Base-by-base conservation (phyloP, 2,797 vertebrate genomes). In the Clarias laeviceps region DNA sequence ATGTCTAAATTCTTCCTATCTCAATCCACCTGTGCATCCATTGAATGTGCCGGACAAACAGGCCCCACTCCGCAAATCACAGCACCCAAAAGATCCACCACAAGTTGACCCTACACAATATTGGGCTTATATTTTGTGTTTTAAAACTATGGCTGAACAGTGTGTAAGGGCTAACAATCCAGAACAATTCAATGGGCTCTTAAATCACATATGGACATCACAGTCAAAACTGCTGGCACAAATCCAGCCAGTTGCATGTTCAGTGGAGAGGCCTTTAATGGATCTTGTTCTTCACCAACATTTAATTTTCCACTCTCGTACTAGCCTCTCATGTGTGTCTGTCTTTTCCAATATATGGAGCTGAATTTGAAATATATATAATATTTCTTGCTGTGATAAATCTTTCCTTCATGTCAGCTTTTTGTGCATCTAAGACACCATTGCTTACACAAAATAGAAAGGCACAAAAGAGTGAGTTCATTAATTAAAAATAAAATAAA, bases 171-270 rank as follows among this genome's bases (percentile, higher is more conserved):
- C 34, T 74, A 85, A 85, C 56, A 69, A 74, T 37, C 11, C 24
- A 73, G 11, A 32, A 73, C 18, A 69, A 80, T 73, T 45, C 65
- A 59, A 70, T 24, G 22, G 34, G 56, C 4, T 45, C 57, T 82
- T 85, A 74, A 45, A 82, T 81, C 27, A 22, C 27, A 73, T 66
- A 27, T 29, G 22, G 59, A 74, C 84, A 70, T 73, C 68, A 62
- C 78, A 57, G 29, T 15, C 59, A 85, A 81, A 73, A 45, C 68
- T 12, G 84, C 78, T 80, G 70, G 61, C 40, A 70, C 9, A 69
- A 59, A 62, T 59, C 45, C 59, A 82, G 32, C 69, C 61, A 79
- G 40, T 66, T 50, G 45, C n/a, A 32, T 79, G 69, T 81, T 85
- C 57, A 65, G 22, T 15, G 9, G 59, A 73, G 40, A 37, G 61